Evolutionary conservation across 2,113 vertebrate genomes (phyloP).

Genomic region (Osmerus eperlanus): DNA sequence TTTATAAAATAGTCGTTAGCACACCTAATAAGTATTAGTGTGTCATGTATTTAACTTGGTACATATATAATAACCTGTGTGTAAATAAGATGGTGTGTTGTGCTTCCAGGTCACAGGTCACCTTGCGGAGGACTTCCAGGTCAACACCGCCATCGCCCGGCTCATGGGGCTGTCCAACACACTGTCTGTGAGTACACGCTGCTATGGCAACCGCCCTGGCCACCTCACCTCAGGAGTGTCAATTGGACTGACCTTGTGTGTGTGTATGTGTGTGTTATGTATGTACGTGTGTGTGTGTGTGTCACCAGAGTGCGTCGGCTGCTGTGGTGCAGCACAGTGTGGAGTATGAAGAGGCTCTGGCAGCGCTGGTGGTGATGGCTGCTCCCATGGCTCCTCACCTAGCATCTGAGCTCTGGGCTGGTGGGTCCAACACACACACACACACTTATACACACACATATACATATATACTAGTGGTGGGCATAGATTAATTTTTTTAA

Average conservation of each 20-base stretch:
- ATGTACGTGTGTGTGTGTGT: constrained; percentile 16
- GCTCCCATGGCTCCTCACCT: constrained; percentile 91
- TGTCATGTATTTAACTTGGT: neutral
- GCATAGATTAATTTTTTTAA: too few relatives aligned
- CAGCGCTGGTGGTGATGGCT: constrained; percentile 81
- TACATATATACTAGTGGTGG: neutral
- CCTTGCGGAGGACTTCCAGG: constrained; percentile 86
- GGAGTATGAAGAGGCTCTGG: constrained; percentile 90
- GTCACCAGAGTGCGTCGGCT: constrained; percentile 74
- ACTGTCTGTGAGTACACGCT: constrained; percentile 76
- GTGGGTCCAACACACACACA: constrained; percentile 61
- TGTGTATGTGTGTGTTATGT: constrained; percentile 8
- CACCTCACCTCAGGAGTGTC: too few relatives aligned
- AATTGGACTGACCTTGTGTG: neutral
- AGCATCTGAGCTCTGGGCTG: constrained; percentile 95
- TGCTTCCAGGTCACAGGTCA: constrained; percentile 80
- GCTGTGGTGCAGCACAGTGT: constrained; percentile 79
- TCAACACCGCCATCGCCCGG: constrained; percentile 89
- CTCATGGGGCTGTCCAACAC: constrained; percentile 87
- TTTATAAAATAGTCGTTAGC: too few relatives aligned
- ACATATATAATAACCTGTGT: neutral
- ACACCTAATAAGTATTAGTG: too few relatives aligned
- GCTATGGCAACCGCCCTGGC: neutral
- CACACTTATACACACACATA: neutral
- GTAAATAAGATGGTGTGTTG: constrained; percentile 21